Percentiles rank a stretch among this genome's conserved stretches.
Evolutionary conservation across 2,797 vertebrate species (phyloP).

Genomic region (Microcaecilia unicolor): DNA sequence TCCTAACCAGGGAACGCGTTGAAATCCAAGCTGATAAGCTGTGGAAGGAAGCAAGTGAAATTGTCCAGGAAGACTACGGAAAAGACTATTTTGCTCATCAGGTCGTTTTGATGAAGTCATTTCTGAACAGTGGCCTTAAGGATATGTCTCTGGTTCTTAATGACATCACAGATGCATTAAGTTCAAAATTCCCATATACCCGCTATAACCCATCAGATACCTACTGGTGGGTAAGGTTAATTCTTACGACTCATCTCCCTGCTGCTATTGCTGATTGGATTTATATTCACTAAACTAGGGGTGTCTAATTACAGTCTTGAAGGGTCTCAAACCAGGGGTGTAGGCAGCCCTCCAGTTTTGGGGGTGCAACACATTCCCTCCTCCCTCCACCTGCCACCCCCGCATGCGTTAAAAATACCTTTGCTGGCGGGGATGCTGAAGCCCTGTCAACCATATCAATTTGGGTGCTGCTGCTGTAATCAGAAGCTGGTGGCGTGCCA

Average conservation of each 20-base stretch:
- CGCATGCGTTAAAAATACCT: no score
- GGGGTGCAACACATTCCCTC: no score
- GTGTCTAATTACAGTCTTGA: neutral
- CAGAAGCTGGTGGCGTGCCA: no score
- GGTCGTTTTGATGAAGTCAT: constrained; percentile 63
- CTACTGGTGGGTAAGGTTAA: constrained; percentile 72
- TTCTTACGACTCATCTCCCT: constrained; percentile 70
- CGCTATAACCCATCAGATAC: constrained; percentile 71
- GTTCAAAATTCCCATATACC: constrained; percentile 53
- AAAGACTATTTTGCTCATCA: constrained; percentile 52
- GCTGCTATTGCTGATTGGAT: constrained; percentile 63
- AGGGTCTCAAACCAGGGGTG: neutral
- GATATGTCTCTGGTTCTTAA: constrained; percentile 54
- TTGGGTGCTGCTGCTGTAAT: no score
- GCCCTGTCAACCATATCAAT: no score
- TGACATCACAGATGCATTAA: constrained; percentile 62
- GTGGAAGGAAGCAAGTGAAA: constrained; percentile 54
- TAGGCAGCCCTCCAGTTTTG: no score
- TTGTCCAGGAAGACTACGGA: constrained; percentile 65
- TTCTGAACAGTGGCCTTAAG: constrained; percentile 54
- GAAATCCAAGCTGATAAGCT: constrained; percentile 54
- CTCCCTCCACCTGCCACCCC: no score
- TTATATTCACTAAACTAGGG: constrained; percentile 36
- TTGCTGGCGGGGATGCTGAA: no score
- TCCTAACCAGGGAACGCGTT: constrained; percentile 54